phyloP scores from a whole-genome alignment of 2,113 vertebrate genomes.

The Ceyx melanurus region DNA sequence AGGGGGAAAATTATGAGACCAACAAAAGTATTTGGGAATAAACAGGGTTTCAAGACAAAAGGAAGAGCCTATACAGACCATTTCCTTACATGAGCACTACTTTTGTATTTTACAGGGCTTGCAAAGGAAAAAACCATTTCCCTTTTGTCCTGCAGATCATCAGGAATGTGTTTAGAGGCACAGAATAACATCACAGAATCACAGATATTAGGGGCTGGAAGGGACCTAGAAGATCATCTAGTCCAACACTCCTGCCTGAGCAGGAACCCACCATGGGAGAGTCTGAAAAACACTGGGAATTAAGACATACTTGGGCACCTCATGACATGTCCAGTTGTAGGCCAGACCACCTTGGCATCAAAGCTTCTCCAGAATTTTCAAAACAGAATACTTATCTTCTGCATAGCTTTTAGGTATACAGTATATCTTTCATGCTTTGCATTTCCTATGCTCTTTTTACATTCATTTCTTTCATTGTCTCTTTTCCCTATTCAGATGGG shows the following conservation, averaged over 20 bases:
- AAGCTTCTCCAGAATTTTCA: neutral
- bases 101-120: neutral
- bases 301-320: neutral
- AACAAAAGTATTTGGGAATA: neutral
- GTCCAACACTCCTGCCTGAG: too few relatives aligned
- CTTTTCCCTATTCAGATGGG: neutral
- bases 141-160: neutral
- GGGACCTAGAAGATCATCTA: too few relatives aligned
- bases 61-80: neutral
- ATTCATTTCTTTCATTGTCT: neutral
- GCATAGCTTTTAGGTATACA: neutral
- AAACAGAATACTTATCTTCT: neutral
- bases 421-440: neutral
- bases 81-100: neutral
- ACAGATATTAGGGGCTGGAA: too few relatives aligned
- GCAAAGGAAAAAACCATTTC: neutral
- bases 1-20: neutral
- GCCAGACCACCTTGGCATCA: neutral
- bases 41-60: neutral
- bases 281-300: neutral
- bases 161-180: neutral
- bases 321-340: neutral
- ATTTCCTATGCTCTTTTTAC: neutral
- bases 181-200: neutral
- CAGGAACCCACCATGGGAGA: neutral